Evolutionary conservation across 2,888 invertebrate species (phyloP).

Genomic region (Drosophila antonietae): DNA sequence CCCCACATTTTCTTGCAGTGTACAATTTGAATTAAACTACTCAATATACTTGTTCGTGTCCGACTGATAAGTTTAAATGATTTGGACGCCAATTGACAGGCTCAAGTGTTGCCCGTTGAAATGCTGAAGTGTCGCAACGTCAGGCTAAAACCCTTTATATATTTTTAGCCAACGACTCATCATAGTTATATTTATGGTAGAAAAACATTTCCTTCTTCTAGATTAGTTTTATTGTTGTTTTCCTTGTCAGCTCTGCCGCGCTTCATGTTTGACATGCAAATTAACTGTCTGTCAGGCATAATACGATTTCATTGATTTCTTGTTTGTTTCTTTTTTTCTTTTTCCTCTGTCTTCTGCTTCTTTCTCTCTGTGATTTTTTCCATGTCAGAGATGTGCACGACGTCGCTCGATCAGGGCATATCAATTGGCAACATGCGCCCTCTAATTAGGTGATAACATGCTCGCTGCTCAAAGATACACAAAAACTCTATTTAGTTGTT

Average conservation of each 20-base stretch:
- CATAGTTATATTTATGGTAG: neutral
- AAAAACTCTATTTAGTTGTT: neutral
- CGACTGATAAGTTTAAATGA: constrained; percentile 21
- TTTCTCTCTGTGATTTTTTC: neutral
- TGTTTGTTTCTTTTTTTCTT: neutral
- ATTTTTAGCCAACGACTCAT: neutral
- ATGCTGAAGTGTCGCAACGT: constrained; percentile 7
- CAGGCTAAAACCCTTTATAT: neutral
- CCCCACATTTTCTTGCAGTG: neutral
- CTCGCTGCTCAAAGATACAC: neutral
- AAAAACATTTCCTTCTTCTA: neutral
- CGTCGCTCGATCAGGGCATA: constrained; percentile 19
- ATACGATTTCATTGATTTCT: constrained; percentile 21
- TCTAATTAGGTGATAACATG: constrained; percentile 50
- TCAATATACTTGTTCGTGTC: neutral
- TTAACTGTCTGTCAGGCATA: constrained; percentile 21
- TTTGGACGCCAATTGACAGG: constrained; percentile 19
- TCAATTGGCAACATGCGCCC: constrained; percentile 27
- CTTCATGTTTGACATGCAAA: constrained; percentile 32
- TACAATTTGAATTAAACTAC: neutral
- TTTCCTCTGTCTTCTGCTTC: neutral
- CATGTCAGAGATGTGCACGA: constrained; percentile 19
- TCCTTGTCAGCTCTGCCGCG: neutral
- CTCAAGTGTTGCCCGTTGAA: constrained; percentile 8
- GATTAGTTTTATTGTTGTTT: neutral